Evolutionary conservation across 2,113 vertebrate genomes (phyloP), one percentile per base, ranked within the genome.

Genomic region (Phoxinus phoxinus): DNA sequence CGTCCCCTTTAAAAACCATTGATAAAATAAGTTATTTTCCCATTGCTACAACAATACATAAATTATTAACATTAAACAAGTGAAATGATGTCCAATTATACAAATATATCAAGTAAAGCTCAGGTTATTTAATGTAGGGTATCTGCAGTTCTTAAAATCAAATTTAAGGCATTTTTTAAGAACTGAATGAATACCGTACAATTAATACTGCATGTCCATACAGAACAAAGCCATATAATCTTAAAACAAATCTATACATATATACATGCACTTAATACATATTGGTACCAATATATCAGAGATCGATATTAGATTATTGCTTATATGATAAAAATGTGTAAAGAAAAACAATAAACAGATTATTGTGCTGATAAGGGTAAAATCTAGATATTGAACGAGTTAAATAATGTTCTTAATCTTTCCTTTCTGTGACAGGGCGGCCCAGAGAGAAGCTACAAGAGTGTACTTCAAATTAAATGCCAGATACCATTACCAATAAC

Each of bases 1-100:
- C 94, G 96, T 89, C 94, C 96, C 90, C 95, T 95, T 81, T 63
- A 61, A 79, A 41, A 6, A 4, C 37, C 77, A 69, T 59, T 69
- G 63, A 76, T n/a, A 17, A 80, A 75, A 81, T 27, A 21, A 73
- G 7, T 37, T 51, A 59, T 13, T 71, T 15, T 37, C 9, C 17
- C 56, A 61, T 27, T 27, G 32, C 51, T n/a, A 30, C 15, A 67
- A 32, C 25, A 2, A 48, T 13, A 7, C 25, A 37, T 1, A 10
- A 67, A 32, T 3, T 67, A 11, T 9, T 21, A 37, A 35, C 32
- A 69, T 11, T 2, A 71, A 23, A 71, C 37, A 41, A 71, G 32
- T 23, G 3, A 10, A 71, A 2, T 71, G 2, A 37, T 41, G 67
- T 12, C 67, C 3, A 9, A 10, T 41, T 41, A 41, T 41, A 41